Evolutionary conservation across 1,140 invertebrate species (phyloP), one percentile per base, ranked within the genome.

Genomic region (Drosophila elegans): DNA sequence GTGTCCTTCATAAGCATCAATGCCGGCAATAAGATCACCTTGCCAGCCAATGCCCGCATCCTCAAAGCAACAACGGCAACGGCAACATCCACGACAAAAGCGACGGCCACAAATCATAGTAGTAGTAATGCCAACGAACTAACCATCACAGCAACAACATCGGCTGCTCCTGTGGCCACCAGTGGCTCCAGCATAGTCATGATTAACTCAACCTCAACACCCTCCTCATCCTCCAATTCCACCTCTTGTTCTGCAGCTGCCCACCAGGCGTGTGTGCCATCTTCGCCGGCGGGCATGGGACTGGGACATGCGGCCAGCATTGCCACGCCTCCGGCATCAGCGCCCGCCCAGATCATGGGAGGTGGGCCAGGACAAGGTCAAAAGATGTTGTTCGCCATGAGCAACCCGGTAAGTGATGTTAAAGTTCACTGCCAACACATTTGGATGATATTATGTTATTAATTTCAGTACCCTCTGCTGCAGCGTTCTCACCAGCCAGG

Each of bases 1-100:
- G 55, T 91, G 36, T 91, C 89, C 13, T 90, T 91, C 34, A 91
- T 91, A 9, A 91, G 89, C 71, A 90, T 91, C 52, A 91, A 91
- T 71, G 85, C 89, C 12, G 85, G 89, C 46, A 91, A 91, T 46
- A 91, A 91, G 49, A 91, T 91, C 36, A 86, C 91, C 0, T 42
- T 92, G 48, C 84, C 91, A 34, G 81, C 84, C 38, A 92, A 92
- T 63, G 89, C 91, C 11, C 90, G 90, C 44, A 89, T 91, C 10
- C 57, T 91, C 55, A 91, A 83, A 10, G 81, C 84, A 16, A 71
- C 80, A 4, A 66, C 59, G 25, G 75, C 80, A 4, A 66, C 59
- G 4, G 52, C 64, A 11, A 56, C 67, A 1, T 39, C 54, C 5
- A 60, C 53, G 39, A 3, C 76, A 36, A 90, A 85, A 53, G 80